Conservation (phyloP, 2,113 vertebrate species). For the Dendropsophus ebraccatus region DNA sequence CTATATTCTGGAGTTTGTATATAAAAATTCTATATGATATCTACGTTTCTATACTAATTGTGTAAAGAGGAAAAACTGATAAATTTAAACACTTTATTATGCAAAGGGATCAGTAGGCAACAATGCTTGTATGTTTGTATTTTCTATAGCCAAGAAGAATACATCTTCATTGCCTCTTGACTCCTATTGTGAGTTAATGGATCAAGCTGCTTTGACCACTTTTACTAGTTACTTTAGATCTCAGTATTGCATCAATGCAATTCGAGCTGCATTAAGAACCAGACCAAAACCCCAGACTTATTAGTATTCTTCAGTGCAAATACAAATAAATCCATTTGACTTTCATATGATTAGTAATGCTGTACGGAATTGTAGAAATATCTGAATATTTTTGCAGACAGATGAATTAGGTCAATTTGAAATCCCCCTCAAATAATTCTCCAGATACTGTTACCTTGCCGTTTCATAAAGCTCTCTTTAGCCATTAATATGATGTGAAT, state of each 20-base stretch:
- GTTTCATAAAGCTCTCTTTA: constrained; percentile 26
- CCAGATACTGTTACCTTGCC: constrained; percentile 27
- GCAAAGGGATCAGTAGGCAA: too few relatives aligned
- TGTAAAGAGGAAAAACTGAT: too few relatives aligned
- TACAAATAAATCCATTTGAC: neutral
- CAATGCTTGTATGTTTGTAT: too few relatives aligned
- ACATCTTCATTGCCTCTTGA: neutral
- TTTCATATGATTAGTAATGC: neutral
- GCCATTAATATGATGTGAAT: constrained; percentile 44
- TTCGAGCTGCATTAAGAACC: neutral
- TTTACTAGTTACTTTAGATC: neutral
- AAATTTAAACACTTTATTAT: too few relatives aligned
- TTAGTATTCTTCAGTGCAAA: neutral
- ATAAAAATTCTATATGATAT: too few relatives aligned
- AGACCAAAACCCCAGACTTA: neutral
- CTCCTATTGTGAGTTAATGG: neutral
- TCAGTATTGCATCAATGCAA: neutral
- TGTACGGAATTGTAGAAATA: neutral
- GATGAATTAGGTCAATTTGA: constrained; percentile 36
- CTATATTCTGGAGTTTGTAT: too few relatives aligned
- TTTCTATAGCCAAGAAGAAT: neutral
- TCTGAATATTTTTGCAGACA: constrained; percentile 1
- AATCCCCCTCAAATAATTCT: constrained; percentile 14
- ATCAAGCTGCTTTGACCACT: neutral
- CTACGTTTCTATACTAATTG: too few relatives aligned